phyloP scores from a whole-genome alignment of 2,797 vertebrate species.

The Discoglossus pictus region DNA sequence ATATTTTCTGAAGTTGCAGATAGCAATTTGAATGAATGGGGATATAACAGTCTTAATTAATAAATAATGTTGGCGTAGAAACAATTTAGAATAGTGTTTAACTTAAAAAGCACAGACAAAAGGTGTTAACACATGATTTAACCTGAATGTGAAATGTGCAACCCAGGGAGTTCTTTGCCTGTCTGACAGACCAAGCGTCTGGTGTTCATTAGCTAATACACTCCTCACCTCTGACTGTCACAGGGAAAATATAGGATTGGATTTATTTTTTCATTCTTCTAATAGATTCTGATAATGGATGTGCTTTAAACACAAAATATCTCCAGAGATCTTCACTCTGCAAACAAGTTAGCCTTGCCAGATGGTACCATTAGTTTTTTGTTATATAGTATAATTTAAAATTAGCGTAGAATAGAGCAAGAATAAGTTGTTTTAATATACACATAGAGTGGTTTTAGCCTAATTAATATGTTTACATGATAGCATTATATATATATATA shows the following conservation, averaged over 20 bases:
- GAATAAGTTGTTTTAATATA: neutral
- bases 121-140: constrained; percentile 16
- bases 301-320: constrained; percentile 22
- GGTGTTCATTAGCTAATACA: constrained; percentile 28
- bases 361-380: constrained; percentile 37
- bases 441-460: constrained; percentile 5
- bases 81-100: neutral
- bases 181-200: constrained; percentile 4
- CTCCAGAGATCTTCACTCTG: constrained; percentile 35
- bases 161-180: constrained; percentile 6
- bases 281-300: constrained; percentile 31
- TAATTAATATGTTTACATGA: neutral
- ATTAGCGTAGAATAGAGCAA: constrained; percentile 6
- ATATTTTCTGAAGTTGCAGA: too few relatives aligned
- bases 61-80: neutral
- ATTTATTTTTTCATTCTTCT: constrained; percentile 25
- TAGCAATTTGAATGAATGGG: too few relatives aligned
- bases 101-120: neutral
- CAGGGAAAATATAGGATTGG: constrained; percentile 23
- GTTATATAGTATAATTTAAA: constrained; percentile 33
- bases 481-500: too few relatives aligned
- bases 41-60: neutral
- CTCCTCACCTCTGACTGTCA: constrained; percentile 17
- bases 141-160: constrained; percentile 14
- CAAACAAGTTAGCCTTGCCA: constrained; percentile 36